phyloP scores from a whole-genome alignment of 2,888 invertebrate species.

The Trichacis sp. region DNA sequence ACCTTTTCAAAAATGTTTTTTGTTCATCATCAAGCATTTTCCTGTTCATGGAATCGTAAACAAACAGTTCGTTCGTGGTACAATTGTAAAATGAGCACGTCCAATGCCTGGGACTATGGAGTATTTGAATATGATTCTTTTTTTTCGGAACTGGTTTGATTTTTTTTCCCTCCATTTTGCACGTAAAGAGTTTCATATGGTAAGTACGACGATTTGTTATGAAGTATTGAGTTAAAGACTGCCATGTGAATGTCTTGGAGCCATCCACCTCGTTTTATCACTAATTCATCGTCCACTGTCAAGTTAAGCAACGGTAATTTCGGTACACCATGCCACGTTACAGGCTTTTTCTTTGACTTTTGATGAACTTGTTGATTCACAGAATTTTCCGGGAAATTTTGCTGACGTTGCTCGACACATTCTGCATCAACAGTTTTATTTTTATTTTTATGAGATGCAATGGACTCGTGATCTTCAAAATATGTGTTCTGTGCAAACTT shows the following conservation, averaged over 20 bases:
- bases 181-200: background rate
- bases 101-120: background rate
- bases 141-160: background rate
- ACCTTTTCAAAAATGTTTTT: too few relatives aligned
- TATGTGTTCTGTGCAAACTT: too few relatives aligned
- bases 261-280: background rate
- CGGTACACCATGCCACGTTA: too few relatives aligned
- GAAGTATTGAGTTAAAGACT: background rate
- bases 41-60: background rate
- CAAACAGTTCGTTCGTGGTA: conserved; percentile 2
- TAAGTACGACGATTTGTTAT: background rate
- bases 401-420: too few relatives aligned
- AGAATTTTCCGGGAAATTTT: too few relatives aligned
- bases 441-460: too few relatives aligned
- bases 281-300: background rate
- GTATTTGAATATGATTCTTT: background rate
- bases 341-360: too few relatives aligned
- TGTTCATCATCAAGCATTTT: background rate
- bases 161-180: too few relatives aligned
- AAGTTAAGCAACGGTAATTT: background rate
- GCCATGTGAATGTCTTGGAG: background rate
- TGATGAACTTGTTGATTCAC: too few relatives aligned
- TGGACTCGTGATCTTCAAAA: too few relatives aligned
- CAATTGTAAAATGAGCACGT: background rate
- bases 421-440: too few relatives aligned